Evolutionary conservation across 2,888 invertebrate genomes (phyloP), one percentile per base, ranked within the genome.

Genomic region (Harpalus rubripes): DNA sequence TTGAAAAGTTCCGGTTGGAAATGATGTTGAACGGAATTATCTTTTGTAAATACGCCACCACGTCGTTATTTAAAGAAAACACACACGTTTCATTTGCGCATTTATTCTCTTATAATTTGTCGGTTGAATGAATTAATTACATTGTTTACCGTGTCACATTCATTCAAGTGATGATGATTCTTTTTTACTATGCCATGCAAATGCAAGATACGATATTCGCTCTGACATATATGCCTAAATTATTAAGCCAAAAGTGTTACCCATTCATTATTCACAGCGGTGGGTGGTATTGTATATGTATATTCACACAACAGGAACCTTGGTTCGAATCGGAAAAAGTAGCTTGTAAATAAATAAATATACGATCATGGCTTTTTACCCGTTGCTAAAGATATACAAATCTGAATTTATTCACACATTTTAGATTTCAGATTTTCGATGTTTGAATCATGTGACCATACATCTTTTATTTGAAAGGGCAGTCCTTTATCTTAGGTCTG

Each of bases 81-180:
- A 68, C 12, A 39, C 39, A 39, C 39, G 41, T 26, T 41, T 68
- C 16, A 32, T 68, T 68, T 16, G n/a, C 10, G 68, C 32, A 68
- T 68, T 68, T 68, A 39, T 68, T 32, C 65, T 68, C 32, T 39
- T 68, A 68, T 41, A 68, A 68, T 68, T 68, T 68, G 63, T 68
- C 39, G n/a, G 68, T 22, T 22, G 8, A 22, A n/a, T 68, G 26
- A 22, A 68, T 39, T 39, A 68, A 68, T 65, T 65, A 65, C 65
- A 32, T 65, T 65, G 65, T 65, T 68, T 68, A 15, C 68, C 39
- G 63, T 39, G 68, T 39, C 68, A n/a, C 16, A 68, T 32, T 15
- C 39, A 68, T 8, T 61, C 63, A 52, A 52, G 44, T 52, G 44
- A 12, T 22, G 26, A 22, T 63, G 63, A 63, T 63, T 63, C 22